Evolutionary conservation across 1,140 invertebrate genomes (phyloP), one percentile per base, ranked within the genome.

Genomic region (Batillaria attramentaria): DNA sequence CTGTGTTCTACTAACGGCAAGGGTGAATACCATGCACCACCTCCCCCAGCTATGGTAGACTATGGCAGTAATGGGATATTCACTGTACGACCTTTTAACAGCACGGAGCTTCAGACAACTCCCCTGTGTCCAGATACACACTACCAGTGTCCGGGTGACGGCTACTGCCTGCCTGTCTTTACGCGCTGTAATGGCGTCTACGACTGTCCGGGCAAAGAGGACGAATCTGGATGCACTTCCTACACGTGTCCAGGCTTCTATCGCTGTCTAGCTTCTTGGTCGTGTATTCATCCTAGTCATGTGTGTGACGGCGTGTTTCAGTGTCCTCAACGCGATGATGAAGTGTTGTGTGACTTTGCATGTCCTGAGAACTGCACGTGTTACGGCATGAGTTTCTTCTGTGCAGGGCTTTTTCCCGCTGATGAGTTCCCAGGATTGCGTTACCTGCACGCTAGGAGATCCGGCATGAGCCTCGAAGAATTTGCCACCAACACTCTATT

Each of bases 201-300:
- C 37, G 70, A 72, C 70, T 72, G 70, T 33, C 70, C 70, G 16
- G 70, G 41, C 46, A 41, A 50, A 24, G 70, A 72, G 42, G 70
- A 72, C 31, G 70, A 72, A 37, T n/a, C n/a, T n/a, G 70, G n/a
- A 37, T 72, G 70, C 50, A 43, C 28, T 31, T 28, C 24, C 42
- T 72, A 54, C 28, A 50, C 70, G n/a, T 72, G 70, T 33, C 70
- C 70, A 1, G 42, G 43, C 42, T 41, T 43, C 31, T 72, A 72
- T n/a, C 70, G 70, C 8, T 72, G 70, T 46, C 31, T 28, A 6
- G 42, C 8, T 24, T 72, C 70, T n/a, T 10, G 24, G 24, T n/a
- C 50, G n/a, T 72, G 70, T 31, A 31, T 72, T 3, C 70, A 72
- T 31, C 42, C 42, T 13, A 72, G 43, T 16, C 24, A 72, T 10